Evolutionary conservation across 2,113 vertebrate species (phyloP).

Genomic region (Lophotis ruficrista): DNA sequence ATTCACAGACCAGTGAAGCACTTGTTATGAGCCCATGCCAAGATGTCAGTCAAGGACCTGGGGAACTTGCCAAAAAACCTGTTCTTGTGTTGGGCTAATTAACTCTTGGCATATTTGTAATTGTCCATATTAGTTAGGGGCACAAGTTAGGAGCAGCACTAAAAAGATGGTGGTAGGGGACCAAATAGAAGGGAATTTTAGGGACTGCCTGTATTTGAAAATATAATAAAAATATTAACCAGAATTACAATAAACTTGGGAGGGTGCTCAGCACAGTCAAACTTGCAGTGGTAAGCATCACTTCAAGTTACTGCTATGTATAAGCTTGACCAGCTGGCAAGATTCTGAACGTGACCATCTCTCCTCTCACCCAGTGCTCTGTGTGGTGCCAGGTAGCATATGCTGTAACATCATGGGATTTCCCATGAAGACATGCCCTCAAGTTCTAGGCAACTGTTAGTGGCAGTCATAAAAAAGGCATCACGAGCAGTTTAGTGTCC

Average conservation of each 20-base stretch:
- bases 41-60: slow-evolving; percentile 26
- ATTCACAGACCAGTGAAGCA: background rate
- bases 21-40: slow-evolving; percentile 36
- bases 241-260: background rate
- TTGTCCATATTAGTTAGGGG: background rate
- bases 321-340: slow-evolving; percentile 3
- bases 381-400: background rate
- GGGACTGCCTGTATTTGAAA: background rate
- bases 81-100: slow-evolving; percentile 18
- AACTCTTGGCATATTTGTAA: slow-evolving; percentile 4
- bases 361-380: background rate
- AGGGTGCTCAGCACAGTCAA: background rate
- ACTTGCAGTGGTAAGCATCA: background rate
- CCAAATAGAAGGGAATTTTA: background rate
- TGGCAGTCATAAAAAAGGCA: background rate
- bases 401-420: slow-evolving; percentile 11
- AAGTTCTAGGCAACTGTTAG: background rate
- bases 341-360: background rate
- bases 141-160: background rate
- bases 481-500: background rate
- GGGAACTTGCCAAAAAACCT: slow-evolving; percentile 28
- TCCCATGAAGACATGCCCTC: background rate
- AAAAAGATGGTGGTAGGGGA: background rate
- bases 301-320: background rate
- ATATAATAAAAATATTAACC: background rate